phyloP scores from a whole-genome alignment of 2,113 vertebrate genomes.

The Nesogale talazaci region DNA sequence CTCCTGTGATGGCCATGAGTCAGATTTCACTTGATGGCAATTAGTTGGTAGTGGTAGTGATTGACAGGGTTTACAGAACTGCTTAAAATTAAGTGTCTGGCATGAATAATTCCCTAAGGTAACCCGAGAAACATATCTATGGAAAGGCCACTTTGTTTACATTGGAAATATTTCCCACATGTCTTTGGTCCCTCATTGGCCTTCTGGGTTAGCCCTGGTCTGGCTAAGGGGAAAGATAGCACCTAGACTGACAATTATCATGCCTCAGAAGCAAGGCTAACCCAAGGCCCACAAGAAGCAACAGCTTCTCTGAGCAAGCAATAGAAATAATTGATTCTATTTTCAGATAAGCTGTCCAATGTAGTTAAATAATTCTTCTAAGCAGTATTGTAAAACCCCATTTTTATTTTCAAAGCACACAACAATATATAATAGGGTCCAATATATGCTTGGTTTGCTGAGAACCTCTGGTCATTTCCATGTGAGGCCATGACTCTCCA shows the following conservation, averaged over 20 bases:
- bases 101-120: too few species aligned
- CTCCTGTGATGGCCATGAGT: not conserved
- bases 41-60: not conserved
- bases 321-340: not conserved
- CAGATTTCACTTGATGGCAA: not conserved
- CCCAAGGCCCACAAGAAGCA: not conserved
- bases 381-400: not conserved
- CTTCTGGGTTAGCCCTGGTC: not conserved
- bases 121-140: not conserved
- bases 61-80: not conserved
- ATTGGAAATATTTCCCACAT: not conserved
- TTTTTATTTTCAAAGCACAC: not conserved
- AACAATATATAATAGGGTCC: not conserved
- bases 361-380: not conserved
- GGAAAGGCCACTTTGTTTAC: not conserved
- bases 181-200: not conserved
- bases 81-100: too few species aligned
- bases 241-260: not conserved
- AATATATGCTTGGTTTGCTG: not conserved
- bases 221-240: not conserved
- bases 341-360: not conserved
- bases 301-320: not conserved
- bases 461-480: not conserved
- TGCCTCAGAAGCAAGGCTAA: not conserved
- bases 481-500: not conserved